Evolutionary conservation across 2,797 vertebrate genomes (phyloP), one percentile per base, ranked within the genome.

Genomic region (Helarctos malayanus): DNA sequence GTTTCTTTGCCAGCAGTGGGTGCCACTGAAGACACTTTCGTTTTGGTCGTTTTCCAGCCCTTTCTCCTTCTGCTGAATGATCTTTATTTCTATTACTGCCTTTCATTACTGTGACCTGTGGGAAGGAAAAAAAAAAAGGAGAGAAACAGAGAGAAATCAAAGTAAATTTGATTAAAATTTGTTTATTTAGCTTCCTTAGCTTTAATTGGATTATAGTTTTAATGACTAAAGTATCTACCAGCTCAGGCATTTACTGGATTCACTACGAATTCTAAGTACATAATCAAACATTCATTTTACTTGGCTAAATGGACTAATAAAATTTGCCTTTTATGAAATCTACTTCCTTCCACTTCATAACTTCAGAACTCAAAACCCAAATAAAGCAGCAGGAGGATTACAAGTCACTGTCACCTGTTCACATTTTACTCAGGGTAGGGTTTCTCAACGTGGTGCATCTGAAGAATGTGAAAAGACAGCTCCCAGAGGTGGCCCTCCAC

Each of bases 11-110:
- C 91, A 99, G 99, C 95, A 99, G 99, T 5, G 99, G 99, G 98
- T 99, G 99, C 99, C 99, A 99, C 99, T 99, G 99, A 96, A 99
- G 99, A 98, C 99, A 99, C 99, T 99, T 99, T 68, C 99, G 99
- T 98, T 99, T 99, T 97, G 99, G 99, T 96, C 99, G 99, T 98
- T 99, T 99, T 91, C 99, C 99, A 97, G 99, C 98, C 97, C 99
- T 99, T 98, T 99, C 99, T 97, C 99, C 99, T 98, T 99, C 99
- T 98, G 98, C 98, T 94, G 99, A 99, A 93, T 99, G 99, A 98
- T 99, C 99, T 98, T 99, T 99, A 98, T 99, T 99, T 99, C 99
- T 99, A 98, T 98, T 99, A 99, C 99, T 99, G 98, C 99, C 99
- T 99, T 99, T 99, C 99, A 99, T 99, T 99, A 99, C 99, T 99